These are phyloP conservation scores for Amblyopsis hoosieri DNA, from an alignment of 2,797 vertebrate species.

Conservation along the genomic window DNA sequence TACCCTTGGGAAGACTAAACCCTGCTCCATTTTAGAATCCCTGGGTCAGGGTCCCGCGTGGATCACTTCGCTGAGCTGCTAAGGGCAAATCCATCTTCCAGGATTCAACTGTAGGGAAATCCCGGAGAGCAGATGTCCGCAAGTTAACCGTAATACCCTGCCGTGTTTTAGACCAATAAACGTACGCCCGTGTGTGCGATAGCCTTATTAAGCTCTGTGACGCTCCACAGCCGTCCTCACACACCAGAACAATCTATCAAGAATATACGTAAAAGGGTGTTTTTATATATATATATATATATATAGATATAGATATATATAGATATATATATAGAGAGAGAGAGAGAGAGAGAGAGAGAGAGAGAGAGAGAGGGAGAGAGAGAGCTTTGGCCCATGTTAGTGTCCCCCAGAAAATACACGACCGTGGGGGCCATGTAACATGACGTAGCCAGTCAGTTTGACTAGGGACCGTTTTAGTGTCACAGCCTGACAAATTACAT, in stretches of 20 bases:
- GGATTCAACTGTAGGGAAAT: conserved; percentile 25
- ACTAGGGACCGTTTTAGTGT: conserved; percentile 9
- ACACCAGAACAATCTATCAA: conserved; percentile 49
- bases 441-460: conserved; percentile 16
- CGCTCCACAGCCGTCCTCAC: conserved; percentile 35
- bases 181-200: conserved; percentile 1
- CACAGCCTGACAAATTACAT: conserved; percentile 3
- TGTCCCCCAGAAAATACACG: conserved; percentile 19
- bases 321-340: too few species aligned
- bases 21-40: conserved; percentile 9
- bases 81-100: conserved; percentile 11
- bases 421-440: conserved; percentile 36
- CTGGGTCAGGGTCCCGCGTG: not conserved
- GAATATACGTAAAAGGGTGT: conserved; percentile 12
- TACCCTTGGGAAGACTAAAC: conserved; percentile 2
- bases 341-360: too few species aligned
- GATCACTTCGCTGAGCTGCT: too few species aligned
- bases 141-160: conserved; percentile 34
- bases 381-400: conserved; percentile 30
- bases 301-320: too few species aligned
- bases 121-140: not conserved
- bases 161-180: conserved; percentile 21
- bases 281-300: too few species aligned
- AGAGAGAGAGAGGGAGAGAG: too few species aligned
- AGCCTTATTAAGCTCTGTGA: conserved; percentile 7